phyloP scores from a whole-genome alignment of 2,113 vertebrate species.

The Hiodon alosoides region DNA sequence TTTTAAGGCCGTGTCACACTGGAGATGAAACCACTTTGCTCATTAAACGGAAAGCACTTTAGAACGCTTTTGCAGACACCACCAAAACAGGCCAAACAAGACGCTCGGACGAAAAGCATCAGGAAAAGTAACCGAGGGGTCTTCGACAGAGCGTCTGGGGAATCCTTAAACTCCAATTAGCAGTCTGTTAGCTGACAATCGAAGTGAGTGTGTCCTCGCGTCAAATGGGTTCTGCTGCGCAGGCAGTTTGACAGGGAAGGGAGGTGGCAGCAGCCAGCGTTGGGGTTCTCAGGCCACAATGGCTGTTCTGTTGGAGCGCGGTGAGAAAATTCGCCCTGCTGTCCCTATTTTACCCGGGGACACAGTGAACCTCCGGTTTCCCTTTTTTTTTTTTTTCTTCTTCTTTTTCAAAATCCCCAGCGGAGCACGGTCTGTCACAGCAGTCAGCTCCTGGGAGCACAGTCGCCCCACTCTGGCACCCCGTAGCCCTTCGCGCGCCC shows the following conservation, averaged over 20 bases:
- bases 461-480: conserved; percentile 65
- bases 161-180: conserved; percentile 46
- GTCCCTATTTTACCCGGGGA: conserved; percentile 65
- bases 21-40: too few relatives aligned
- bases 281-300: conserved; percentile 61
- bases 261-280: conserved; percentile 54
- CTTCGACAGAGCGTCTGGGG: conserved; percentile 24
- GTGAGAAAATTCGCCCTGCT: conserved; percentile 72
- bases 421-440: too few relatives aligned
- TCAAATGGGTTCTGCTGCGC: conserved; percentile 59
- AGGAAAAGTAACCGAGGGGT: too few relatives aligned
- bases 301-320: conserved; percentile 69
- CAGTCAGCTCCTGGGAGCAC: conserved; percentile 60
- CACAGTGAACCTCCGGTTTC: conserved; percentile 74
- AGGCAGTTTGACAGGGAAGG: conserved; percentile 56
- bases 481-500: conserved; percentile 53
- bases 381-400: conserved; percentile 40
- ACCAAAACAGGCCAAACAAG: too few relatives aligned
- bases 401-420: too few relatives aligned
- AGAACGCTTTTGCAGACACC: too few relatives aligned
- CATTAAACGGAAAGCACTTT: too few relatives aligned
- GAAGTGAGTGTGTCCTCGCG: conserved; percentile 48
- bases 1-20: too few relatives aligned
- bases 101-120: too few relatives aligned
- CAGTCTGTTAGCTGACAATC: conserved; percentile 53